A percentile compares a stretch with the other conserved stretches of the same genome.
Conservation (phyloP, 2,113 vertebrate species). For the Athene cunicularia region DNA sequence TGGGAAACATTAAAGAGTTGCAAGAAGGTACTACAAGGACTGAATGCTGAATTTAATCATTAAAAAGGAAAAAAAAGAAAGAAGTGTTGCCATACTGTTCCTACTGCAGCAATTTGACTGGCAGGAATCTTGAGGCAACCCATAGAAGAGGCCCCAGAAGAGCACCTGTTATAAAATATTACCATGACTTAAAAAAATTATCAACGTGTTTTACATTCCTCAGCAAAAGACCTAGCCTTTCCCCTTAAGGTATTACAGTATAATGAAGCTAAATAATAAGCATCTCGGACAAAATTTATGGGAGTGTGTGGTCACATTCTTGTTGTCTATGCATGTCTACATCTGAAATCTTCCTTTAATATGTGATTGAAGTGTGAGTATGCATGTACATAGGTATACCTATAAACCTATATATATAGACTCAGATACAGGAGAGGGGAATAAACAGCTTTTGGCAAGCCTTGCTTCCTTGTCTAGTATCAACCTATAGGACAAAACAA, state of each 20-base stretch:
- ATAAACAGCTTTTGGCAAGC: background rate
- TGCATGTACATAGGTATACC: background rate
- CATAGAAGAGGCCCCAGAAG: background rate
- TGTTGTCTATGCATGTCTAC: background rate
- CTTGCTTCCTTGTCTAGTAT: background rate
- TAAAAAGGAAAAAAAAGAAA: background rate
- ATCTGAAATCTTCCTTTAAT: background rate
- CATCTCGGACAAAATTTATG: background rate
- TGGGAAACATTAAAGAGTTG: background rate
- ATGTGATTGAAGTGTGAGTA: background rate
- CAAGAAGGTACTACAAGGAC: background rate
- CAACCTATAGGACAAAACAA: background rate
- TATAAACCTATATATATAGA: background rate
- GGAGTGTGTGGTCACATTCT: background rate
- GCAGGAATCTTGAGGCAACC: background rate
- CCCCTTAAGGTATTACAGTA: background rate
- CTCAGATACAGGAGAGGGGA: background rate
- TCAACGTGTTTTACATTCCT: background rate
- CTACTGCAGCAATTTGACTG: background rate
- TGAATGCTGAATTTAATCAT: background rate
- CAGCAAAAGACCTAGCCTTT: background rate
- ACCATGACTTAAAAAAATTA: background rate
- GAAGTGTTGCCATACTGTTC: background rate
- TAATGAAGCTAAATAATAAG: background rate
- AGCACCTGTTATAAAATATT: background rate